Percentiles rank a stretch among this genome's conserved stretches.
These are phyloP conservation scores for Diadegma fenestrale DNA, from an alignment of 2,888 invertebrate genomes.

Conservation along the genomic window DNA sequence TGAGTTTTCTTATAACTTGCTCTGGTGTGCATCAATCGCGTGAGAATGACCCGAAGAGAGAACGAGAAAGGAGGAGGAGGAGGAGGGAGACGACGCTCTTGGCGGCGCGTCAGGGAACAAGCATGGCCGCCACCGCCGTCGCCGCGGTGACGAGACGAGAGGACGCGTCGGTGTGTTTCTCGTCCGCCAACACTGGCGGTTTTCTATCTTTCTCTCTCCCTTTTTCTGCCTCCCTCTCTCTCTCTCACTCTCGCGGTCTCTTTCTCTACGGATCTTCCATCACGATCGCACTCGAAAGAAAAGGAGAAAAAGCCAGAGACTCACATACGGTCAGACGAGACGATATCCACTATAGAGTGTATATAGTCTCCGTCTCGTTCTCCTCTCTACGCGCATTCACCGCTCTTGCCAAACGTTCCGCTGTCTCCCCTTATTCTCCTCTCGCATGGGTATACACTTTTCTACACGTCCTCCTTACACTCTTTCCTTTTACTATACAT, in stretches of 20 bases:
- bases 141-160: constrained; percentile 74
- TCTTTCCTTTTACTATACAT: constrained; percentile 10
- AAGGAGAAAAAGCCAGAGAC: constrained; percentile 32
- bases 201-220: neutral
- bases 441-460: constrained; percentile 17
- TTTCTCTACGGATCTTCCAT: constrained; percentile 28
- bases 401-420: constrained; percentile 57
- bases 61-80: constrained; percentile 18
- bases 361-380: constrained; percentile 56
- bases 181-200: constrained; percentile 45
- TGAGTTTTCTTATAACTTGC: constrained; percentile 60
- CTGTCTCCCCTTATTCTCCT: constrained; percentile 48
- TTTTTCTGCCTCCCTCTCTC: constrained; percentile 7
- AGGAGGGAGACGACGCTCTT: constrained; percentile 60
- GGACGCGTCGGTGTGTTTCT: constrained; percentile 69
- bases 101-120: constrained; percentile 75
- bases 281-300: constrained; percentile 29
- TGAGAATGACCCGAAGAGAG: constrained; percentile 63
- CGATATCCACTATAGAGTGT: constrained; percentile 35
- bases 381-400: constrained; percentile 47
- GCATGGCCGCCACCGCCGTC: constrained; percentile 77
- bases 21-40: constrained; percentile 65
- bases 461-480: constrained; percentile 36
- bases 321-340: constrained; percentile 38
- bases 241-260: neutral